phyloP scores from a whole-genome alignment of 2,113 vertebrate species.

The Cyanocitta stelleri region DNA sequence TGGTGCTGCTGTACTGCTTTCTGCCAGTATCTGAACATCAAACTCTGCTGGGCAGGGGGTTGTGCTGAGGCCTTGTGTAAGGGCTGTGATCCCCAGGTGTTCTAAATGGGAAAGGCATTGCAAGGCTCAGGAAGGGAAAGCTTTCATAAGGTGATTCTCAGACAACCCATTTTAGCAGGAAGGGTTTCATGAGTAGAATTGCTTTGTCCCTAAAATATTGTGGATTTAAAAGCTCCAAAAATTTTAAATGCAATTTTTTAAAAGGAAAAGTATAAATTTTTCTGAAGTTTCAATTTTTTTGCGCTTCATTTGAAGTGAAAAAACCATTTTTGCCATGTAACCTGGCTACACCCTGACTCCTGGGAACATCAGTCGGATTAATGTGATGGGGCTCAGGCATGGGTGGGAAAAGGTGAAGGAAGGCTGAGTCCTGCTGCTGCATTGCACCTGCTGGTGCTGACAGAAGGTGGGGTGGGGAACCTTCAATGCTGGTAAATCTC shows the following conservation, averaged over 20 bases:
- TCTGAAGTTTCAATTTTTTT: background rate
- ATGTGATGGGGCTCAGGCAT: background rate
- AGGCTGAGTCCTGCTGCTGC: background rate
- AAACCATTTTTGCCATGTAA: background rate
- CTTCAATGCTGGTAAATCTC: background rate
- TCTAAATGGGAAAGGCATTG: background rate
- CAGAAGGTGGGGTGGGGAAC: too few relatives aligned
- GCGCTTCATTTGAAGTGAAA: background rate
- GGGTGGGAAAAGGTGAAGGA: background rate
- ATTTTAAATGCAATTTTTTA: background rate
- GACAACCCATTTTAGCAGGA: background rate
- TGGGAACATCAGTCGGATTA: background rate
- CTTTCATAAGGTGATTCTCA: background rate
- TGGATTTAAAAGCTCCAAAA: background rate
- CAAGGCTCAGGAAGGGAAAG: background rate
- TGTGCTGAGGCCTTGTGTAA: background rate
- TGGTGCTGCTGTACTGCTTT: background rate
- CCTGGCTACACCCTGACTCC: background rate
- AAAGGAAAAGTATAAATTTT: background rate
- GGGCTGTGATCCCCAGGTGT: background rate
- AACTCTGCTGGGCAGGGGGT: background rate
- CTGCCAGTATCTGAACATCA: background rate
- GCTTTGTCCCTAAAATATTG: background rate
- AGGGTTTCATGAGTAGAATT: background rate
- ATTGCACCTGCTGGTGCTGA: background rate